A percentile compares a stretch with the other conserved stretches of the same genome.
These are phyloP conservation scores for Pocillopora meandrina DNA, from an alignment of 92 coral and sea anemone species.

Conservation along the genomic window DNA sequence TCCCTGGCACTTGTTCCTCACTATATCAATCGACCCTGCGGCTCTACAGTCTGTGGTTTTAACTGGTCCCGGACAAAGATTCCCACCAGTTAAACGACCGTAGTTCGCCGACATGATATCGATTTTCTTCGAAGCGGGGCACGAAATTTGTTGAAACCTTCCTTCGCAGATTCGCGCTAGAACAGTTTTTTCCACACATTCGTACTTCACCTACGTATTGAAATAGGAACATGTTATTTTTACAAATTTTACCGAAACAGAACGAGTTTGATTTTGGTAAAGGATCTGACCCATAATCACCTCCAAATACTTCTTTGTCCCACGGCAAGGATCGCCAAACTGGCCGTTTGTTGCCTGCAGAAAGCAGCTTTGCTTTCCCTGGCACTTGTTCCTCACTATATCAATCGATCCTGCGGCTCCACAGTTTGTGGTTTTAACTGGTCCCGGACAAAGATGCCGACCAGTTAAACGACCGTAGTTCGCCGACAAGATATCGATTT, in stretches of 20 bases:
- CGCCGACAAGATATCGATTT: slow-evolving; percentile 14
- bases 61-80: slow-evolving; percentile 21
- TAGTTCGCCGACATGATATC: slow-evolving; percentile 29
- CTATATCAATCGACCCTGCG: slow-evolving; percentile 22
- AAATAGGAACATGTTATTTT: too few relatives aligned
- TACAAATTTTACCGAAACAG: too few relatives aligned
- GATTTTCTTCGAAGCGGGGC: not conserved
- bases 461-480: slow-evolving; percentile 38
- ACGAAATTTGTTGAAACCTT: not conserved
- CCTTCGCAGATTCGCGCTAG: slow-evolving; percentile 12
- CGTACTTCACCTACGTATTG: not conserved
- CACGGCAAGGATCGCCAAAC: slow-evolving; percentile 45
- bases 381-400: slow-evolving; percentile 24
- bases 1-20: slow-evolving; percentile 25
- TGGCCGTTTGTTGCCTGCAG: slow-evolving; percentile 18
- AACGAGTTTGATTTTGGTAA: too few relatives aligned
- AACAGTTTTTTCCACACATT: not conserved
- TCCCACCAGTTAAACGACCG: slow-evolving; percentile 9
- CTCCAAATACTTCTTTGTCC: slow-evolving; percentile 39
- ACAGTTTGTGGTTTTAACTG: slow-evolving; percentile 28
- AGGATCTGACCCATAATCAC: not conserved
- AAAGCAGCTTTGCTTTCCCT: slow-evolving; percentile 14
- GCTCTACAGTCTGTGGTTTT: slow-evolving; percentile 31
- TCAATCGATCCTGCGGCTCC: slow-evolving; percentile 17
- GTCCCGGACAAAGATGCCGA: slow-evolving; percentile 4